Evolutionary conservation across 2,888 invertebrate genomes (phyloP), one percentile per base, ranked within the genome.

Genomic region (Caenorhabditis sp.): DNA sequence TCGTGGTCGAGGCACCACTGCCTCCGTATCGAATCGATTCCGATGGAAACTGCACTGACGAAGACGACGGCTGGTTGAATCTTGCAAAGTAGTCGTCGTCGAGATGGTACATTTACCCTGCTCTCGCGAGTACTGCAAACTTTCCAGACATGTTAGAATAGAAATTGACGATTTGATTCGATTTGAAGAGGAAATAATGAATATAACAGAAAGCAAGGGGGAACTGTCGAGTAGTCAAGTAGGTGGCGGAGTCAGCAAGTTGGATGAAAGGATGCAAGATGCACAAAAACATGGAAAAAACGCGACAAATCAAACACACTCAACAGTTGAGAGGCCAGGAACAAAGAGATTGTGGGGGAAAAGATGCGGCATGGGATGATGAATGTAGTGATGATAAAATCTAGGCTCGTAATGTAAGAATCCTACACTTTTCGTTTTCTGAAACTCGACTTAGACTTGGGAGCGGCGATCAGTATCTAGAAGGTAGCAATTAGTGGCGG

Each of bases 281-380:
- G 53, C 62, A 64, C 20, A 74, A 74, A 72, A 77, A 77, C 76
- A 62, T 77, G 67, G 55, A 80, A 83, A 79, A 80, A 83, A 72
- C 80, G 80, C 83, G 69, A 77, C 80, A 83, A 72, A 80, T 80
- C 83, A 83, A 83, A 83, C 83, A 83, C 56, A 74, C 80, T 83
- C 55, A 56, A 80, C 40, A 20, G 60, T 70, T 37, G 58, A 35
- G 65, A 60, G 70, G 40, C 32, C 24, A 50, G 65, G 32, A 72
- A 26, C 35, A 47, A 22, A 72, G 15, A 64, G 61, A 35, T 40
- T 40, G 40, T 13, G 26, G 2, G 51, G 13, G 20, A 22, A n/a
- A n/a, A 20, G 67, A 28, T 3, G 37, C n/a, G n/a, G n/a, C n/a
- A n/a, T n/a, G n/a, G n/a, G n/a, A n/a, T 26, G 18, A 69, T 47